A percentile compares a stretch with the other conserved stretches of the same genome.
phyloP scores from a whole-genome alignment of 2,113 vertebrate species.

The Spilogale gracilis region DNA sequence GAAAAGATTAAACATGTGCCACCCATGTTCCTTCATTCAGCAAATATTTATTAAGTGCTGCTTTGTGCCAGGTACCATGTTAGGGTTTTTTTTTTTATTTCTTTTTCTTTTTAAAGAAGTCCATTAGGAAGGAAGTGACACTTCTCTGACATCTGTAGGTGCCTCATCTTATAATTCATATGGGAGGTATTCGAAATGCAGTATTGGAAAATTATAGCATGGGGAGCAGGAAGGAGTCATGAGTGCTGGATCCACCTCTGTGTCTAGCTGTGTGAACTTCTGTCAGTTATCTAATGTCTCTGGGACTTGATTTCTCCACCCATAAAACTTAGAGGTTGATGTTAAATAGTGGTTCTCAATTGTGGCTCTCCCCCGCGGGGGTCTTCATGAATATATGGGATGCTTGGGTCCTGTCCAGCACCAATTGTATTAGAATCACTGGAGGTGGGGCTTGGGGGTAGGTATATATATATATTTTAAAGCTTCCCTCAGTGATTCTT shows the following conservation, averaged over 20 bases:
- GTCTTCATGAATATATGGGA: not conserved
- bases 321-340: not conserved
- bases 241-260: not conserved
- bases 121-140: not conserved
- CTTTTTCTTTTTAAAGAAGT: not conserved
- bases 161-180: not conserved
- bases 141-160: not conserved
- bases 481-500: not conserved
- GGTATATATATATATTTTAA: not conserved
- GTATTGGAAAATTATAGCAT: not conserved
- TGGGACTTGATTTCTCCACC: not conserved
- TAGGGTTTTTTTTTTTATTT: not conserved
- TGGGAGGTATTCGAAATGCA: not conserved
- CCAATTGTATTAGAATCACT: not conserved
- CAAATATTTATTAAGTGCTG: slow-evolving; percentile 61
- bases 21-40: not conserved
- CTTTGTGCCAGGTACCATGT: not conserved
- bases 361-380: not conserved
- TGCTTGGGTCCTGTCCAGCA: not conserved
- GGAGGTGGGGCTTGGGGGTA: not conserved
- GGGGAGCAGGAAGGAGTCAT: not conserved
- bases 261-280: not conserved
- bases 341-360: not conserved
- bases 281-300: not conserved
- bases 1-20: slow-evolving; percentile 15